Base-by-base conservation (phyloP, 2,797 vertebrate genomes). In the Pempheris klunzingeri region DNA sequence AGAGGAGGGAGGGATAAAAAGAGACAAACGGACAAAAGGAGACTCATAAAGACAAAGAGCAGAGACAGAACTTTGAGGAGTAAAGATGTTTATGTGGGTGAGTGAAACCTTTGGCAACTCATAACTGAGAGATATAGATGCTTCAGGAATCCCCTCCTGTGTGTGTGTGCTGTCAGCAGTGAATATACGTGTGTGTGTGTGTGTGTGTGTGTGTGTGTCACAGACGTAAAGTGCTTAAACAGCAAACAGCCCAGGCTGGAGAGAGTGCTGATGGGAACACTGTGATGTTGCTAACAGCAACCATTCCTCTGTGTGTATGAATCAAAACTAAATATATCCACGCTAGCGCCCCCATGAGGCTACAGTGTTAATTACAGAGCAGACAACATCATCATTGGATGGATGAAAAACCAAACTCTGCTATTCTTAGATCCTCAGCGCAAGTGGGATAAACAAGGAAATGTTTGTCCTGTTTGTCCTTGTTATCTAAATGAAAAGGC, bases 231-330 rank as follows among this genome's bases (percentile, higher is more conserved):
- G 61, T 71, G 66, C 74, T 81, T 81, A 28, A 80, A 67, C 78
- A 81, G 74, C 82, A 81, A 71, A 84, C 61, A 67, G 71, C 61
- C 75, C 30, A 39, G 44, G 10, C 74, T 60, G 61, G 52, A 68
- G 11, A 32, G 43, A 54, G 49, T 54, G 63, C 55, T 50, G n/a
- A 1, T 30, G 78, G 61, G 82, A 61, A 61, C 44, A 58, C 9
- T 66, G 67, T 4, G 1, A 46, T 39, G 74, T 69, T 41, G 32
- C 74, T 43, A 44, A 74, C 49, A 39, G 39, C 65, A 71, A 63
- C 54, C 39, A 32, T 49, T 43, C 26, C 38, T 68, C 15, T 52
- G 12, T 54, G 55, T 5, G 26, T 46, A 17, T 76, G 58, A 41
- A 49, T 9, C 8, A 24, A 34, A 7, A 38, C 17, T 36, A 10